Conservation (phyloP, 2,888 invertebrate species). For the Leptopilina myrica region DNA sequence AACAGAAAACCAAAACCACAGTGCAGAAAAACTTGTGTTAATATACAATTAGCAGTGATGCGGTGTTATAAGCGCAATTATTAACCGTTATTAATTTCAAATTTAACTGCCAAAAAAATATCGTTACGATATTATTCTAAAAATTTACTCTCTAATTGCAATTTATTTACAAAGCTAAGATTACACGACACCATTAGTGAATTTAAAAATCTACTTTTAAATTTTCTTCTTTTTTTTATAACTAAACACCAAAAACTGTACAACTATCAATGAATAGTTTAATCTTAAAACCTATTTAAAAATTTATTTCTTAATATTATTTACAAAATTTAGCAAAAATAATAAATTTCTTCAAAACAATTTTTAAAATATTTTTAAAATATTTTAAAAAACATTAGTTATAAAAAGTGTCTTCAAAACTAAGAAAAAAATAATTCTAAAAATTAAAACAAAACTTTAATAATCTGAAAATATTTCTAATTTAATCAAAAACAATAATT, state of each 20-base stretch:
- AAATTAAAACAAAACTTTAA: too few relatives aligned
- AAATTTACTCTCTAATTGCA: slow-evolving; percentile 19
- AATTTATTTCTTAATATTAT: too few relatives aligned
- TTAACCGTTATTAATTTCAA: slow-evolving; percentile 4
- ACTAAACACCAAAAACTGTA: too few relatives aligned
- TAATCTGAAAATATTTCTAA: too few relatives aligned
- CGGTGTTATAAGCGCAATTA: slow-evolving; percentile 58
- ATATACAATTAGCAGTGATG: slow-evolving; percentile 63
- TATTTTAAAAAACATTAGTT: too few relatives aligned
- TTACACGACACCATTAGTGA: slow-evolving; percentile 48
- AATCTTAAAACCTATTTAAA: neutral
- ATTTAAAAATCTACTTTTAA: slow-evolving; percentile 41
- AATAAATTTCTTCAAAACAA: too few relatives aligned
- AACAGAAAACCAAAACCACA: slow-evolving; percentile 75
- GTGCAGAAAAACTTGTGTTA: slow-evolving; percentile 73
- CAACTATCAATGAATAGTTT: neutral
- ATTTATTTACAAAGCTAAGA: slow-evolving; percentile 29
- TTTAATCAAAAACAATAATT: too few relatives aligned
- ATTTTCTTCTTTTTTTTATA: too few relatives aligned
- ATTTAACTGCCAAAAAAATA: slow-evolving; percentile 5
- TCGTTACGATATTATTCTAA: neutral
- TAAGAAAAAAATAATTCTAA: too few relatives aligned
- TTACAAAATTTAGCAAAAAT: too few relatives aligned
- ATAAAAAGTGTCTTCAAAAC: too few relatives aligned
- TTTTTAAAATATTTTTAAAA: too few relatives aligned